These are phyloP conservation scores for Pheosia tremula DNA, from an alignment of 2,888 invertebrate genomes.

Conservation along the genomic window DNA sequence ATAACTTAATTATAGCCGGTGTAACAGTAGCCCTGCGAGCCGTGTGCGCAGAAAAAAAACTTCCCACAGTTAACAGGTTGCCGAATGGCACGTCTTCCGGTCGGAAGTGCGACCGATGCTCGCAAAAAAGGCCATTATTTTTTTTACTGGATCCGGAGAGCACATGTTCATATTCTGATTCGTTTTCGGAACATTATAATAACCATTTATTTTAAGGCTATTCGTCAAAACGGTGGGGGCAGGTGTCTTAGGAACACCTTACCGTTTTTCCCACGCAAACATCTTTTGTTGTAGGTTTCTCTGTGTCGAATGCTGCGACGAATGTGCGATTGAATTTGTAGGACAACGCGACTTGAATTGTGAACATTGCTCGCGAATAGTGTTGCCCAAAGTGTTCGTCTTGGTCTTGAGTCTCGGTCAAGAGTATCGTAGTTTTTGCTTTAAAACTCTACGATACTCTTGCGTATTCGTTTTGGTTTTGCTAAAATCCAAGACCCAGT, in stretches of 20 bases:
- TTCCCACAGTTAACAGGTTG: constrained; percentile 81
- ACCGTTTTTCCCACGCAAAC: constrained; percentile 67
- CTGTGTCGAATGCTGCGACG: constrained; percentile 40
- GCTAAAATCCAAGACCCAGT: too few relatives aligned
- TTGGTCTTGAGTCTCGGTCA: too few relatives aligned
- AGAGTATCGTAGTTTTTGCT: too few relatives aligned
- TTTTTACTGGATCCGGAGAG: constrained; percentile 64
- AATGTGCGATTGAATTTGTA: constrained; percentile 41
- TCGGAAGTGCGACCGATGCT: constrained; percentile 80
- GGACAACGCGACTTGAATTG: constrained; percentile 26
- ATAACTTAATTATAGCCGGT: constrained; percentile 48
- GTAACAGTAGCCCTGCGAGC: constrained; percentile 58
- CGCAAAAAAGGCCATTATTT: constrained; percentile 56
- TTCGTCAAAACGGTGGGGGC: constrained; percentile 59
- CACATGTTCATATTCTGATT: constrained; percentile 70
- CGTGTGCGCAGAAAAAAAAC: constrained; percentile 63
- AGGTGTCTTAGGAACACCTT: constrained; percentile 71
- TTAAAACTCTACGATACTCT: too few relatives aligned
- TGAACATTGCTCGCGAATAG: constrained; percentile 33
- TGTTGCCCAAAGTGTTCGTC: too few relatives aligned
- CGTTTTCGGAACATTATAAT: constrained; percentile 55
- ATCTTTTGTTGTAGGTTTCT: constrained; percentile 47
- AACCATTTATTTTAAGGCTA: constrained; percentile 64
- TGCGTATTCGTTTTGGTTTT: too few relatives aligned
- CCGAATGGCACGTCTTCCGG: constrained; percentile 77